Evolutionary conservation across 2,113 vertebrate species (phyloP).

Genomic region (Argyrosomus japonicus): DNA sequence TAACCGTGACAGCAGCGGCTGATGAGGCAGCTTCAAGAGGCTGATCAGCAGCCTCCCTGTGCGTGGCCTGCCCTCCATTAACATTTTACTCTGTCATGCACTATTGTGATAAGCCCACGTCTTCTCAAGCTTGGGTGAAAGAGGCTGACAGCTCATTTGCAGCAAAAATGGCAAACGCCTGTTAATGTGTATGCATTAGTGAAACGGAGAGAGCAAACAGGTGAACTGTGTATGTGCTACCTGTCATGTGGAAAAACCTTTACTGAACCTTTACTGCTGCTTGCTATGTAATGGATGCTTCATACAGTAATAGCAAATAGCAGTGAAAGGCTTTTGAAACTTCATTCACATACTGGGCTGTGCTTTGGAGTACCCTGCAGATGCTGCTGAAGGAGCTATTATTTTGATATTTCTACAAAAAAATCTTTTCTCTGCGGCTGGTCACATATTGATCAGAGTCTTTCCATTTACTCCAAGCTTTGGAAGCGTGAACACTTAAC

Average conservation of each 20-base stretch:
- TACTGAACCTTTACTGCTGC: slow-evolving; percentile 10
- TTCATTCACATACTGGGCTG: slow-evolving; percentile 9
- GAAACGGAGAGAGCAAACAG: slow-evolving; percentile 50
- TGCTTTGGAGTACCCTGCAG: slow-evolving; percentile 20
- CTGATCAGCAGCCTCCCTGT: slow-evolving; percentile 30
- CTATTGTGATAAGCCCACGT: slow-evolving; percentile 72
- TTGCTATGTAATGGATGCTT: slow-evolving; percentile 8
- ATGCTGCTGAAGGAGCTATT: slow-evolving; percentile 40
- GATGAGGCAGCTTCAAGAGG: slow-evolving; percentile 39
- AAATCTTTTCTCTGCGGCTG: slow-evolving; percentile 16
- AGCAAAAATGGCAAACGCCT: slow-evolving; percentile 59
- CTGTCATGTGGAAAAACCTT: slow-evolving; percentile 37
- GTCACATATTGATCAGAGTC: slow-evolving; percentile 56
- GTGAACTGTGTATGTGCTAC: slow-evolving; percentile 30
- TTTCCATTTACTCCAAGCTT: slow-evolving; percentile 24
- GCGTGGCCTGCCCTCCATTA: slow-evolving; percentile 75
- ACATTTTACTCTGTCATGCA: slow-evolving; percentile 68
- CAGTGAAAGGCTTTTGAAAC: slow-evolving; percentile 56
- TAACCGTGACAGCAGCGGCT: slow-evolving; percentile 49
- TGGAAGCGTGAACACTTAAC: slow-evolving; percentile 26
- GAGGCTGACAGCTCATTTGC: slow-evolving; percentile 62
- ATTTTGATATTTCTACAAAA: slow-evolving; percentile 47
- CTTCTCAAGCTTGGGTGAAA: slow-evolving; percentile 61
- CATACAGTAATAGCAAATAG: slow-evolving; percentile 25
- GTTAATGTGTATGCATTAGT: slow-evolving; percentile 57